Conservation (phyloP, 2,797 vertebrate genomes). For the Falco rusticolus region DNA sequence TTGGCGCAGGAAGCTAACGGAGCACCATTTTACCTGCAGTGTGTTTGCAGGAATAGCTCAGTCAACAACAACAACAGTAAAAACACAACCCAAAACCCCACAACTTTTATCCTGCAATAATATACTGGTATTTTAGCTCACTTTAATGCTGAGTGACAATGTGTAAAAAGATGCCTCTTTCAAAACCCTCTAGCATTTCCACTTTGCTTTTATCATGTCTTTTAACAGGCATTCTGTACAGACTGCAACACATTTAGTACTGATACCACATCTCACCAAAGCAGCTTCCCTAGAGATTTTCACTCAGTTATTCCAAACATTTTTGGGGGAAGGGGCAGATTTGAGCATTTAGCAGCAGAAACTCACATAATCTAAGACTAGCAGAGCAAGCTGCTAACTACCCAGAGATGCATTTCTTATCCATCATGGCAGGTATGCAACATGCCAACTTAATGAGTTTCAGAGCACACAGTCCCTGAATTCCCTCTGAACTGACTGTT, state of each 20-base stretch:
- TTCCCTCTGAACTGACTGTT: neutral
- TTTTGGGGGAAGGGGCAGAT: neutral
- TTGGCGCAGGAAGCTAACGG: neutral
- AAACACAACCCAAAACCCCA: neutral
- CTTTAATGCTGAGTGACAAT: neutral
- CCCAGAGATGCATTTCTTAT: neutral
- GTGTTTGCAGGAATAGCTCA: neutral
- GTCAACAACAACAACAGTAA: neutral
- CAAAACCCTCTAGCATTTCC: neutral
- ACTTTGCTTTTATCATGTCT: neutral
- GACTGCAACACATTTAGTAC: neutral
- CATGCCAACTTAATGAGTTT: fast-evolving
- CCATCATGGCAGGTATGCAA: neutral
- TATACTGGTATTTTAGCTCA: neutral
- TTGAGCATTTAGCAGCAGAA: neutral
- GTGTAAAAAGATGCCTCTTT: neutral
- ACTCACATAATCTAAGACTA: neutral
- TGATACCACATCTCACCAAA: neutral
- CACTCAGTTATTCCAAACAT: neutral
- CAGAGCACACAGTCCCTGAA: neutral
- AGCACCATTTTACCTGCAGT: neutral
- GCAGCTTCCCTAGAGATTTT: neutral
- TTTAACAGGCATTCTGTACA: neutral
- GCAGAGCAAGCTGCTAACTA: neutral
- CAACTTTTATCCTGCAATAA: neutral